Evolutionary conservation across 2,797 vertebrate species (phyloP), one percentile per base, ranked within the genome.

Genomic region (Centroberyx gerrardi): DNA sequence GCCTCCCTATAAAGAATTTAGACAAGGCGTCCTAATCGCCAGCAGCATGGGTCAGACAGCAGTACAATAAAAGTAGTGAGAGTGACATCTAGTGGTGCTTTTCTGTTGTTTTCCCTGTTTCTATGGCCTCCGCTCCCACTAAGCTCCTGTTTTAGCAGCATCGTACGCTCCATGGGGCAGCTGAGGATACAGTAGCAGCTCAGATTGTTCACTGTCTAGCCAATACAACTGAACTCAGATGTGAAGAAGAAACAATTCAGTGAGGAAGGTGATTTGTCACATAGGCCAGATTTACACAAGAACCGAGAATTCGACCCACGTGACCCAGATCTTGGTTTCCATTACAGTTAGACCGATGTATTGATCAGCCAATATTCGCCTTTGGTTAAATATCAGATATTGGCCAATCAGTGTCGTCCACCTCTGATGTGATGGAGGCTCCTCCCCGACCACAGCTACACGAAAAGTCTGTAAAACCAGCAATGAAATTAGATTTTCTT

Each of bases 61-160:
- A 58, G 73, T 3, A n/a, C 48, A 13, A 87, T 82, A 13, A 1
- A 22, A 89, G 77, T 55, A 83, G 87, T 88, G 79, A 87, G 54
- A 91, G 82, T 83, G 92, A 90, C 92, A 91, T 85, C 92, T 93
- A 87, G 90, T 89, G 92, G 90, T 72, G 58, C 1, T 31, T 51
- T 31, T 9, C 48, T 59, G 53, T 14, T 22, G 33, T 62, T n/a
- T 36, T 49, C 3, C 29, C 3, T 13, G 36, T 28, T 38, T 15
- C 31, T 5, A 54, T 46, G 64, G 62, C 44, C 53, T 58, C 22
- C 44, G 61, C 28, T 56, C 54, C 54, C 15, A 55, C 13, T 29
- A n/a, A 36, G 3, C 8, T 13, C 15, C 4, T 3, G 8, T 36
- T 36, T 17, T 3, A 56, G 49, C 69, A 67, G 29, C 53, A 29